Evolutionary conservation across 2,888 invertebrate genomes (phyloP).

Genomic region (Chamaedrilus cognettii): DNA sequence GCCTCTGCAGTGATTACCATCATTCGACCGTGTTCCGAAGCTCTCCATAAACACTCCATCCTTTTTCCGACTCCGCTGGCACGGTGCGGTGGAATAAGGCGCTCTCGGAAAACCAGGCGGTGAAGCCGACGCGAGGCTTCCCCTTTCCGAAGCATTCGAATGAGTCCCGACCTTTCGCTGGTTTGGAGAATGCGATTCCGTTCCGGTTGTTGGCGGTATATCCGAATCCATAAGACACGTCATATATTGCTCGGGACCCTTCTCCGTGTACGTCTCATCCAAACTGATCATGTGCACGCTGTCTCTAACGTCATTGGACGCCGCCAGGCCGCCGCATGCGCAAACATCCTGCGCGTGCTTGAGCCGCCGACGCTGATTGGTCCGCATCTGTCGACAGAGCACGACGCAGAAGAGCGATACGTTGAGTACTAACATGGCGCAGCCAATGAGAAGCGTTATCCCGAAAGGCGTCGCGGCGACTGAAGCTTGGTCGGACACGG

Average conservation of each 20-base stretch:
- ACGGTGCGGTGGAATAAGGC: background rate
- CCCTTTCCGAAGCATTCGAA: too few relatives aligned
- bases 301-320: background rate
- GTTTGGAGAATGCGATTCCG: too few relatives aligned
- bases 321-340: too few relatives aligned
- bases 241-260: background rate
- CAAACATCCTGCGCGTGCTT: background rate
- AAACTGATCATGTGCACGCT: background rate
- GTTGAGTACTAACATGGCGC: slow-evolving; percentile 86
- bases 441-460: slow-evolving; percentile 81
- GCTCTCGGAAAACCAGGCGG: too few relatives aligned
- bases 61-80: background rate
- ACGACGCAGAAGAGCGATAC: slow-evolving; percentile 92
- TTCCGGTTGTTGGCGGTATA: too few relatives aligned
- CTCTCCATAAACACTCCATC: too few relatives aligned
- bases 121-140: too few relatives aligned
- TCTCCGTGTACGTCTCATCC: background rate
- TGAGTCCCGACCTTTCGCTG: too few relatives aligned
- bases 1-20: too few relatives aligned
- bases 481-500: slow-evolving; percentile 78
- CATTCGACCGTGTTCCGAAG: too few relatives aligned
- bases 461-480: slow-evolving; percentile 63
- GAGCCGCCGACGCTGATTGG: background rate
- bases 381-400: slow-evolving; percentile 11
- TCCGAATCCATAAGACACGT: background rate